A percentile compares a stretch with the other conserved stretches of the same genome.
Conservation (phyloP, 2,888 invertebrate genomes). For the Drosophila meridionalis region DNA sequence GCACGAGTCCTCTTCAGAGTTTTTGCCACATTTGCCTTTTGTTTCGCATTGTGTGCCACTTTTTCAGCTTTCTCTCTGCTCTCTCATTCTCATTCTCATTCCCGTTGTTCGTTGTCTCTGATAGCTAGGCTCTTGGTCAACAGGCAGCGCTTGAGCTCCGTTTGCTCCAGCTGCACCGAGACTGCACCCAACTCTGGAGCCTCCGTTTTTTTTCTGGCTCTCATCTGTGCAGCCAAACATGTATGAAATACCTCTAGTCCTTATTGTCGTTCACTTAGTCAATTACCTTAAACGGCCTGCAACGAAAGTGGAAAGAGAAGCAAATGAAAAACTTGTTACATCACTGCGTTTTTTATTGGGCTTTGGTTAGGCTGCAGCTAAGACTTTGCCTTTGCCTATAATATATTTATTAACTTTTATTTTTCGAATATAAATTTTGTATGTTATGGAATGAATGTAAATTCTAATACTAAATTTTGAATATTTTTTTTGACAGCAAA, state of each 20-base stretch:
- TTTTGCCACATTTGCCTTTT: conserved; percentile 41
- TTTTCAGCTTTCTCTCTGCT: conserved; percentile 17
- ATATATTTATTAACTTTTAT: neutral
- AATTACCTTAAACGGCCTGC: conserved; percentile 52
- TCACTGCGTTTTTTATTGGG: neutral
- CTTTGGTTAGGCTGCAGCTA: neutral
- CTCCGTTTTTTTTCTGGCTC: conserved; percentile 8
- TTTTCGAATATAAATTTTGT: neutral
- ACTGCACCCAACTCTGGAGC: conserved; percentile 3
- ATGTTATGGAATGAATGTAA: too few species aligned
- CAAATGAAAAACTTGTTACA: neutral
- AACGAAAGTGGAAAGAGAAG: conserved; percentile 2
- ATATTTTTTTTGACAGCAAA: too few species aligned
- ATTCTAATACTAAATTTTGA: too few species aligned
- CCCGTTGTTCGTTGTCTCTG: conserved; percentile 22
- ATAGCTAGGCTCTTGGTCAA: conserved; percentile 26
- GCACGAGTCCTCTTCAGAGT: conserved; percentile 61
- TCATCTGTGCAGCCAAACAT: conserved; percentile 5
- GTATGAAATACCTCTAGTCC: conserved; percentile 15
- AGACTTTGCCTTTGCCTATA: neutral
- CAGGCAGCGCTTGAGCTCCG: conserved; percentile 10
- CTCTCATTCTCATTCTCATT: conserved; percentile 1
- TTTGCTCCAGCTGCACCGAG: conserved; percentile 7
- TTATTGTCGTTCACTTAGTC: conserved; percentile 38
- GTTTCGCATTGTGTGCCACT: conserved; percentile 32